phyloP scores from a whole-genome alignment of 2,888 invertebrate genomes.

The Agonum fuliginosum region DNA sequence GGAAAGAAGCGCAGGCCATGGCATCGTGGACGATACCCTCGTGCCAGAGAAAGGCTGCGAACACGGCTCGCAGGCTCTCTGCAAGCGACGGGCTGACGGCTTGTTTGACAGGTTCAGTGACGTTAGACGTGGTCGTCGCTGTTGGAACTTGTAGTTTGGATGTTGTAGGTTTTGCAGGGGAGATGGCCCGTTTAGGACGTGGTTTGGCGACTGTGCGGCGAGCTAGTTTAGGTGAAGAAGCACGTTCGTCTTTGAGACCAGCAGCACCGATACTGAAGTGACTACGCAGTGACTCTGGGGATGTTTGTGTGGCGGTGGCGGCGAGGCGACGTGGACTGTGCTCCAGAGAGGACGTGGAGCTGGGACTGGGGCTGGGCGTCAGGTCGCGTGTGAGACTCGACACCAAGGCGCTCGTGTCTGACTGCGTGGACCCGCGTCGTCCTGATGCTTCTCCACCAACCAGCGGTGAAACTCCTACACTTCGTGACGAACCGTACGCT shows the following conservation, averaged over 20 bases:
- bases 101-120: conserved; percentile 80
- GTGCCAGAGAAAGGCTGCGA: conserved; percentile 98
- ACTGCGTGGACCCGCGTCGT: conserved; percentile 75
- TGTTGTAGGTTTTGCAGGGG: conserved; percentile 67
- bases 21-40: conserved; percentile 98
- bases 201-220: conserved; percentile 76
- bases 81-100: conserved; percentile 95
- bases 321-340: conserved; percentile 73
- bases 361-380: conserved; percentile 74
- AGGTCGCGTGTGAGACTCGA: conserved; percentile 77
- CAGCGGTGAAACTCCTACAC: conserved; percentile 75
- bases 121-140: conserved; percentile 69
- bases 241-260: conserved; percentile 74
- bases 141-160: neutral
- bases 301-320: conserved; percentile 83
- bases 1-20: conserved; percentile 97
- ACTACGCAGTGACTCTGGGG: conserved; percentile 76
- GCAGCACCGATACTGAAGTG: conserved; percentile 79
- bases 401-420: conserved; percentile 79
- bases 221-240: conserved; percentile 76
- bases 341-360: conserved; percentile 69
- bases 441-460: conserved; percentile 71
- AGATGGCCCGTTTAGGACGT: conserved; percentile 73
- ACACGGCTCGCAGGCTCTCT: conserved; percentile 93
- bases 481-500: conserved; percentile 75